Base-by-base conservation (phyloP, 2,797 vertebrate species). In the Spinus olivaceus region DNA sequence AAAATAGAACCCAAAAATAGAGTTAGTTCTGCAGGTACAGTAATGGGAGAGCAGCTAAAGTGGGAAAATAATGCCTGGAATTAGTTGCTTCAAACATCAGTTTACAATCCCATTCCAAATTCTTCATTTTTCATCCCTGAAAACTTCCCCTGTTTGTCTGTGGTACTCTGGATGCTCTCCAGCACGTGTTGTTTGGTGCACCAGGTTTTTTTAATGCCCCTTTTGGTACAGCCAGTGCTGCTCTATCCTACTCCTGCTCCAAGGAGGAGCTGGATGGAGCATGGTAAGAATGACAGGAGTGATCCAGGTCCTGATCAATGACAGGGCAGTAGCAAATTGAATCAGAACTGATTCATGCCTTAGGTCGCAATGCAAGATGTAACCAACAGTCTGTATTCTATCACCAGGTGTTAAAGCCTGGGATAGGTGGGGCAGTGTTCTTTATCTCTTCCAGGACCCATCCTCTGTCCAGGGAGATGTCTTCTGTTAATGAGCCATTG, bases 131-230 rank as follows among this genome's bases (percentile, higher is more conserved):
- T n/a, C 25, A 14, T 4, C 28, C 49, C 49, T 49, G 20, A 19
- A n/a, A 21, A 5, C 19, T 46, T 19, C 30, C 66, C 6, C 32
- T 7, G 2, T 32, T 79, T 42, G 35, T 24, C 46, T 35, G 27
- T 44, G 8, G 14, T 6, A 12, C 28, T 5, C 28, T 18, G 14
- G 60, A 17, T 30, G 7, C 22, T 78, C 35, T 42, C 51, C 5
- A 41, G 60, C 54, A 9, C 0, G 2, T 2, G 57, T 44, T 16
- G 14, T 10, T 14, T 8, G 6, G 12, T 37, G 39, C 21, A 6
- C n/a, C 42, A 32, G 46, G 8, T 6, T 14, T 39, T 23, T 33
- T 37, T 1, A 33, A 25, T 8, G 16, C 16, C 2, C 35, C 9
- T 80, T 64, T 51, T 28, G 20, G 30, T 35, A 14, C 39, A 28